Percentiles rank a stretch among this genome's conserved stretches.
Conservation (phyloP, 2,797 vertebrate species). For the Passerculus sandwichensis region DNA sequence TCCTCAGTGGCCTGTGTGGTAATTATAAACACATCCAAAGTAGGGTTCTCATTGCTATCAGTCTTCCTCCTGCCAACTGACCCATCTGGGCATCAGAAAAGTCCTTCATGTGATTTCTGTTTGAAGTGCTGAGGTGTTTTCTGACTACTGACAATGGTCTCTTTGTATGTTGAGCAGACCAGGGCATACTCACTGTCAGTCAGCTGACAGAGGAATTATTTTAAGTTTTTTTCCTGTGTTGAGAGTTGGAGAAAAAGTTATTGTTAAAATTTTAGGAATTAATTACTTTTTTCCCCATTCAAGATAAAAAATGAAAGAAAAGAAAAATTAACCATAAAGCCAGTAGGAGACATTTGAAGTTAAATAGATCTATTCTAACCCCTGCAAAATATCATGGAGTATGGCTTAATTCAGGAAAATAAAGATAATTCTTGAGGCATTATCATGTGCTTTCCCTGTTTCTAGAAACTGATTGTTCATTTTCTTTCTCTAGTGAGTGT, state of each 20-base stretch:
- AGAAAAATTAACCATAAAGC: neutral
- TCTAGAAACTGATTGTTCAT: neutral
- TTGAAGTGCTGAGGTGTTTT: slow-evolving; percentile 4
- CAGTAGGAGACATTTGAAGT: neutral
- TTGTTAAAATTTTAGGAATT: neutral
- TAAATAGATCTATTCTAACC: neutral
- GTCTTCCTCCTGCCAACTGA: neutral
- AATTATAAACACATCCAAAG: neutral
- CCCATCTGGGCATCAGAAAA: neutral
- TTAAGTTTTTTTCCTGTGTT: neutral
- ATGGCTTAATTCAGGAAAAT: neutral
- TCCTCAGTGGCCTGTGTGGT: neutral
- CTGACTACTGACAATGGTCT: neutral
- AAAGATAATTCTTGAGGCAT: neutral
- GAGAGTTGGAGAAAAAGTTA: neutral
- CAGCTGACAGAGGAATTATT: slow-evolving; percentile 4
- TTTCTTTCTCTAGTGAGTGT: neutral
- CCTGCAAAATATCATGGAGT: neutral
- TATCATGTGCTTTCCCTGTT: neutral
- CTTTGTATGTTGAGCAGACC: neutral
- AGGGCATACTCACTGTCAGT: neutral
- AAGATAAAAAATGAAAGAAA: neutral
- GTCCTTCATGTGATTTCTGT: slow-evolving; percentile 32
- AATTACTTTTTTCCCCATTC: neutral
- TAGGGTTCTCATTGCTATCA: neutral